Percentiles rank a stretch among this genome's conserved stretches.
Evolutionary conservation across 2,888 invertebrate species (phyloP).

Genomic region (Lamproptera curius): DNA sequence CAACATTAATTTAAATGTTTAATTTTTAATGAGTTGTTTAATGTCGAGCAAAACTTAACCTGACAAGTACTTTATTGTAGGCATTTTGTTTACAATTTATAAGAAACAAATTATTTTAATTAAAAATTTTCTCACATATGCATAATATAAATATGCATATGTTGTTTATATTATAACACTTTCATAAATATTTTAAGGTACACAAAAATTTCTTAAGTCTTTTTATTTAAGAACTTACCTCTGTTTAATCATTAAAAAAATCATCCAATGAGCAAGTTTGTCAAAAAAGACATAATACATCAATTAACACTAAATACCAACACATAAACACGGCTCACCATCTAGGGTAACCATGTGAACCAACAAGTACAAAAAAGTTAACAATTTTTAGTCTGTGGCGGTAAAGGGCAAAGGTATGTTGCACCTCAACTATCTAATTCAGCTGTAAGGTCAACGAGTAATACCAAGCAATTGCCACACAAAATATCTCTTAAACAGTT

Average conservation of each 20-base stretch:
- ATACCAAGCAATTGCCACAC: conserved; percentile 19
- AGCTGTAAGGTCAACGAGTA: conserved; percentile 9
- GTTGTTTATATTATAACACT: too few species aligned
- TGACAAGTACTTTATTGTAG: too few species aligned
- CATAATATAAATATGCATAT: too few species aligned
- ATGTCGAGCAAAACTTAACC: too few species aligned
- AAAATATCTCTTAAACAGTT: neutral
- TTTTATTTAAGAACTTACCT: conserved; percentile 17
- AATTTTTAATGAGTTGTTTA: too few species aligned
- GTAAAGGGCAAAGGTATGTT: conserved; percentile 11
- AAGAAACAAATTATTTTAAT: too few species aligned
- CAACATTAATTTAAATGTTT: too few species aligned
- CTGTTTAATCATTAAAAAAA: conserved; percentile 14
- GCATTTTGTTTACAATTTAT: too few species aligned
- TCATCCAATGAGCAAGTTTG: conserved; percentile 14
- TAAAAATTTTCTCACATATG: too few species aligned
- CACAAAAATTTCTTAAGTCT: too few species aligned
- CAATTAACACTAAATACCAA: too few species aligned
- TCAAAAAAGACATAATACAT: conserved; percentile 9
- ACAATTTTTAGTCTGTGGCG: conserved; percentile 1
- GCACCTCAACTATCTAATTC: neutral
- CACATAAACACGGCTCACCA: too few species aligned
- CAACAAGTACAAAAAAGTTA: neutral
- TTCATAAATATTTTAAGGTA: neutral
- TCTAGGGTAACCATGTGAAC: neutral